A percentile compares a stretch with the other conserved stretches of the same genome.
Evolutionary conservation across 2,113 vertebrate genomes (phyloP).

Genomic region (Chaenocephalus aceratus): DNA sequence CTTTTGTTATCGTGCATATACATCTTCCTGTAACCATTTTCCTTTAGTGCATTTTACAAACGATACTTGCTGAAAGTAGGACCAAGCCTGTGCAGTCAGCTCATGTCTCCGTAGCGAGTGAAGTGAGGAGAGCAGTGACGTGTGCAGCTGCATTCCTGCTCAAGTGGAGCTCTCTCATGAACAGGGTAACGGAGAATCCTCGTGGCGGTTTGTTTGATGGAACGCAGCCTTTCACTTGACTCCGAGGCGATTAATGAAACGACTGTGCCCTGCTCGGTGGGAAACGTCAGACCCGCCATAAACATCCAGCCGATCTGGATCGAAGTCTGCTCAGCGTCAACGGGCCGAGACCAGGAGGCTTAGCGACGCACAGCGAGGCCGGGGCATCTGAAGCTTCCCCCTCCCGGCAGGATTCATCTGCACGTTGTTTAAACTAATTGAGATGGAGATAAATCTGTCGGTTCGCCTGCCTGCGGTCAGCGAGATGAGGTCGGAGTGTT

Average conservation of each 20-base stretch:
- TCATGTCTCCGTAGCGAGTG: not conserved
- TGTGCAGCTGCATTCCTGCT: constrained; percentile 45
- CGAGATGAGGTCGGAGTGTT: constrained; percentile 39
- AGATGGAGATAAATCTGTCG: constrained; percentile 66
- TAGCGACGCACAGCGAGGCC: constrained; percentile 21
- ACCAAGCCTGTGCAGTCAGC: not conserved
- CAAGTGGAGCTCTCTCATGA: constrained; percentile 30
- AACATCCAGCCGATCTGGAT: constrained; percentile 57
- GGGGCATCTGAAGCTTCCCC: constrained; percentile 59
- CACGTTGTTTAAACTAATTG: constrained; percentile 53
- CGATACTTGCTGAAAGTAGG: too few relatives aligned
- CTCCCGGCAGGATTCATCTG: constrained; percentile 39
- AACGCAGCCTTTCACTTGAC: constrained; percentile 66
- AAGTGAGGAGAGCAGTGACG: constrained; percentile 38
- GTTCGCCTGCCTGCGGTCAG: constrained; percentile 33
- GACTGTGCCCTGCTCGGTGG: constrained; percentile 51
- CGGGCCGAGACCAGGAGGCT: constrained; percentile 27
- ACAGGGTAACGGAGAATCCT: constrained; percentile 8
- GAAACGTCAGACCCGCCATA: constrained; percentile 60
- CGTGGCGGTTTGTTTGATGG: constrained; percentile 58
- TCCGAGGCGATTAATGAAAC: constrained; percentile 58
- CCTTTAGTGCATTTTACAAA: too few relatives aligned
- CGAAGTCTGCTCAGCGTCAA: constrained; percentile 62
- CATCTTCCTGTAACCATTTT: too few relatives aligned
- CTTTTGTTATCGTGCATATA: too few relatives aligned